Percentiles rank a stretch among this genome's conserved stretches.
These are phyloP conservation scores for Botia almorhae DNA, from an alignment of 2,797 vertebrate species.

Conservation along the genomic window DNA sequence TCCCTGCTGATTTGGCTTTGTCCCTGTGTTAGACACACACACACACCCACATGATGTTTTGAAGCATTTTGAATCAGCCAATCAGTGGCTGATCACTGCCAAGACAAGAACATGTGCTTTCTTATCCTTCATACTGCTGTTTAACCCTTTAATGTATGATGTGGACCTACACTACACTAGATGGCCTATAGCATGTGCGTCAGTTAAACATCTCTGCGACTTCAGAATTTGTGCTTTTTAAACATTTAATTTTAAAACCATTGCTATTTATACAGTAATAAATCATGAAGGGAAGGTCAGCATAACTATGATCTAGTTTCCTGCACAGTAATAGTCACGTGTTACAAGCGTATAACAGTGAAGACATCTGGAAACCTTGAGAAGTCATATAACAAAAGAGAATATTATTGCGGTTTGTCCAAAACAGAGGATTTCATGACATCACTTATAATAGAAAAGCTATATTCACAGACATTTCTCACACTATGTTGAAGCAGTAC, in stretches of 20 bases:
- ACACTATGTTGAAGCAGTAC: neutral
- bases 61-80: neutral
- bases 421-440: too few species aligned
- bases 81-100: neutral
- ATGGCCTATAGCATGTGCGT: neutral
- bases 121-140: neutral
- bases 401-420: too few species aligned
- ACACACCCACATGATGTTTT: constrained; percentile 23
- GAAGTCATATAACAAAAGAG: too few species aligned
- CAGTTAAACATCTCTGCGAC: too few species aligned
- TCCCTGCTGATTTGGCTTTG: constrained; percentile 12
- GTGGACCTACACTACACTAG: neutral
- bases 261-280: too few species aligned
- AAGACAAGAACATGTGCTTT: constrained; percentile 5
- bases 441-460: neutral
- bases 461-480: neutral
- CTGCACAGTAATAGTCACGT: too few species aligned
- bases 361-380: too few species aligned
- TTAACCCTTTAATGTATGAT: neutral
- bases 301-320: too few species aligned
- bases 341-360: too few species aligned
- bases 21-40: neutral
- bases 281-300: too few species aligned
- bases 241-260: too few species aligned
- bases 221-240: too few species aligned